These are phyloP conservation scores for Lethocerus indicus DNA, from an alignment of 1,140 invertebrate genomes.

Conservation along the genomic window DNA sequence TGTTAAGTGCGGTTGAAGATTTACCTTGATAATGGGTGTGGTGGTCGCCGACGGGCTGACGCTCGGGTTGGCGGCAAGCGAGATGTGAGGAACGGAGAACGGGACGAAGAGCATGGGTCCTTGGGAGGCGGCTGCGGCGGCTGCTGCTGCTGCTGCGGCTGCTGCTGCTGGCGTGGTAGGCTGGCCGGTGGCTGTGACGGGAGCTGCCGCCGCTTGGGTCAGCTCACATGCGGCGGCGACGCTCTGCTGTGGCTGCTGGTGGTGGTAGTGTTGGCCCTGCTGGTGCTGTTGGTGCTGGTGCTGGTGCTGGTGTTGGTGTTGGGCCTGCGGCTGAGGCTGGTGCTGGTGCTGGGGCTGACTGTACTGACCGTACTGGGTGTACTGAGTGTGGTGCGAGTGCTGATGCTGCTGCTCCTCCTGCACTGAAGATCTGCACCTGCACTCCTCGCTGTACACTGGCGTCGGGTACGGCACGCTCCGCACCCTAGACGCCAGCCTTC, in stretches of 20 bases:
- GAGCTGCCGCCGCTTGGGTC: slow-evolving; percentile 7
- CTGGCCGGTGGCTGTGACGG: slow-evolving; percentile 17
- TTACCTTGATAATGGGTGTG: slow-evolving; percentile 16
- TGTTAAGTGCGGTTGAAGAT: too few relatives aligned
- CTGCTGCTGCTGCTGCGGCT: slow-evolving; percentile 18
- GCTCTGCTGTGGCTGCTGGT: neutral
- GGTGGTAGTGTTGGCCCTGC: slow-evolving; percentile 1
- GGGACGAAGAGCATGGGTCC: slow-evolving; percentile 35
- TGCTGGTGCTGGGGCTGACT: slow-evolving; percentile 11
- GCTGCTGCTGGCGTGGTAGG: slow-evolving; percentile 21
- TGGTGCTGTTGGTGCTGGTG: neutral
- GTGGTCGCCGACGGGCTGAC: slow-evolving; percentile 19
- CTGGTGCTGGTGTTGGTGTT: neutral
- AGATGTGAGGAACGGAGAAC: slow-evolving; percentile 29
- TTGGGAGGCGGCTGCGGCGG: slow-evolving; percentile 22
- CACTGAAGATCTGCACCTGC: slow-evolving; percentile 47
- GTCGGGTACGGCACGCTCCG: neutral
- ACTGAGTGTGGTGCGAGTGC: too few relatives aligned
- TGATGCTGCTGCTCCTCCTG: too few relatives aligned
- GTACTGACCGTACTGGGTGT: slow-evolving; percentile 7
- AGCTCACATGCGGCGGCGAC: slow-evolving; percentile 12
- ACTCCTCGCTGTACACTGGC: slow-evolving; percentile 19
- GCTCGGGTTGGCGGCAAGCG: slow-evolving; percentile 28
- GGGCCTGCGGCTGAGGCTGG: slow-evolving; percentile 1
- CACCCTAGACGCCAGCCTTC: neutral